These are phyloP conservation scores for Sinopyrophorus schimmeli DNA, from an alignment of 2,888 invertebrate species.

Conservation along the genomic window DNA sequence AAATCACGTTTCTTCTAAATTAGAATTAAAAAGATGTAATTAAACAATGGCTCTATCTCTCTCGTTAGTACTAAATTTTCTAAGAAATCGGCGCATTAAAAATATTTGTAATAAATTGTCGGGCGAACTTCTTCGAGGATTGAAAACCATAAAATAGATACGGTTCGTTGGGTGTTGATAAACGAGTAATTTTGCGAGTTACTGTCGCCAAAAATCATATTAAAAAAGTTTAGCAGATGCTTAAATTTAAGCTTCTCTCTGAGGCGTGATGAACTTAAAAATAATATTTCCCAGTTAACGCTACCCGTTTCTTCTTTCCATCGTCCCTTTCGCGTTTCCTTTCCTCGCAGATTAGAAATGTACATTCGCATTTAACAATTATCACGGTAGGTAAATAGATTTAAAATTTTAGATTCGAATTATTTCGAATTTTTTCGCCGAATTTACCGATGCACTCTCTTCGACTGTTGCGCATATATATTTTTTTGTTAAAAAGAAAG, in stretches of 20 bases:
- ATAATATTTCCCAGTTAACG: constrained; percentile 25
- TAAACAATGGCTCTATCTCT: too few species aligned
- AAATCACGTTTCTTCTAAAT: too few species aligned
- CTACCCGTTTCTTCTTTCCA: not conserved
- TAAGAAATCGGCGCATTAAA: too few species aligned
- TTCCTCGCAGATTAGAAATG: too few species aligned
- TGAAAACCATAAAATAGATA: constrained; percentile 22
- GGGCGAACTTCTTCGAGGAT: too few species aligned
- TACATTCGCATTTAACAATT: too few species aligned
- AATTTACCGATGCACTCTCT: too few species aligned
- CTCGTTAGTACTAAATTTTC: too few species aligned
- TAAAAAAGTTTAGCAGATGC: constrained; percentile 35
- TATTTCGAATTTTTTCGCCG: constrained; percentile 8
- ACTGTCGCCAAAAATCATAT: constrained; percentile 33
- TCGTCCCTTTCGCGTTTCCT: constrained; percentile 8
- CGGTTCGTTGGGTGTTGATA: constrained; percentile 23
- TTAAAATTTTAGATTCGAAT: constrained; percentile 17
- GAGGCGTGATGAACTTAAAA: constrained; percentile 33
- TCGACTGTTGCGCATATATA: too few species aligned
- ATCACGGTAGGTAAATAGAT: constrained; percentile 23
- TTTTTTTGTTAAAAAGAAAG: too few species aligned
- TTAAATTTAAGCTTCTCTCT: constrained; percentile 28
- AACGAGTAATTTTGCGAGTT: constrained; percentile 22
- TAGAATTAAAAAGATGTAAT: too few species aligned
- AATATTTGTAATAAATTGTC: too few species aligned